phyloP scores from a whole-genome alignment of 1,140 invertebrate species.

The Calephelis virginiensis region DNA sequence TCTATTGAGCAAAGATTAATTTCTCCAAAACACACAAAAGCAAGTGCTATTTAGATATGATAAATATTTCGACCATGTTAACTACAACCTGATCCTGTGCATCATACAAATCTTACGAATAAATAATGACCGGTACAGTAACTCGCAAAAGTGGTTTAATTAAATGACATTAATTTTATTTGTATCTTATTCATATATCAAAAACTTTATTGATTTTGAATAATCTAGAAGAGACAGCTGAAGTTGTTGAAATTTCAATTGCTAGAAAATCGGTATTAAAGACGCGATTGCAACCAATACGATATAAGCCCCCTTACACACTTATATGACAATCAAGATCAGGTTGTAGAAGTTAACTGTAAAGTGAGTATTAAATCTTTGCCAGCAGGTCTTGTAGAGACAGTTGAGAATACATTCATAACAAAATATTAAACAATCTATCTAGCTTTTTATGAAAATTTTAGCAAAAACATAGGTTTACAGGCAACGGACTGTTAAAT shows the following conservation, averaged over 20 bases:
- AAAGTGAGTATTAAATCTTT: neutral
- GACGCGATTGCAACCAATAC: neutral
- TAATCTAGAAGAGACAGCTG: no score
- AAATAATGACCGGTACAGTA: neutral
- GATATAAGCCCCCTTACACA: neutral
- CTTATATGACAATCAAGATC: neutral
- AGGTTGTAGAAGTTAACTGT: neutral
- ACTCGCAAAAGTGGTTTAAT: neutral
- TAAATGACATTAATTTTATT: no score
- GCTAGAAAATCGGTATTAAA: neutral
- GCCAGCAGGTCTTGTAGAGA: neutral
- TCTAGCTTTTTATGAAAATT: no score
- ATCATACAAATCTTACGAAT: neutral
- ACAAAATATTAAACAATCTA: neutral
- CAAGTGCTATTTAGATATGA: conserved; percentile 55
- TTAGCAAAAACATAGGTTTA: no score
- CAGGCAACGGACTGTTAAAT: no score
- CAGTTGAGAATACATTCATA: conserved; percentile 1
- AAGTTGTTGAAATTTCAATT: no score
- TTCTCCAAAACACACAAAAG: conserved; percentile 60
- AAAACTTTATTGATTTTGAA: no score
- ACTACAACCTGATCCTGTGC: conserved; percentile 3
- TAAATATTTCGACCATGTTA: neutral
- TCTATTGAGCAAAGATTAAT: conserved; percentile 67
- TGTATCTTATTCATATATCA: no score